Base-by-base conservation (phyloP, 2,888 invertebrate species). In the Molorchus minor region DNA sequence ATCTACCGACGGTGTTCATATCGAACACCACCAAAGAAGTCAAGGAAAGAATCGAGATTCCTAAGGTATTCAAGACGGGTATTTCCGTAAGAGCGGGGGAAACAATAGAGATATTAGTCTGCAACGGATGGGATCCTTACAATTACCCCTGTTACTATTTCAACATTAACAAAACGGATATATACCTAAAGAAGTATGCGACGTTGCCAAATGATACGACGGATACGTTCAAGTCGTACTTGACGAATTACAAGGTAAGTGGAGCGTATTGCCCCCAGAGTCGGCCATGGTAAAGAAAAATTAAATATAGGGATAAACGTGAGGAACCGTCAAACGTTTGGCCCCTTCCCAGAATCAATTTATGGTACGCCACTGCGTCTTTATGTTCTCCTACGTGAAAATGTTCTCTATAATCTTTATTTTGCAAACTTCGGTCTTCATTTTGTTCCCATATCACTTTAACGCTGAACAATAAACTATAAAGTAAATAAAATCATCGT, bases 81-180 rank as follows among this genome's bases (percentile, higher is more conserved):
- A 70, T 79, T 62, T 79, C 79, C 0, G 65, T 79, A 12, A 67
- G 78, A 52, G 70, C 75, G 3, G 57, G 68, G 13, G 69, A 69
- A 17, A 51, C 64, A 17, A 73, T 75, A 0, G 78, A 78, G 67
- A 57, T 79, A 13, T 71, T 77, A 12, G 21, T 77, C 13, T 78
- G 77, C 52, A 71, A 72, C 12, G 78, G 77, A 21, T 76, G 74
- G 73, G 70, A 77, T 59, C 78, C 77, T 0, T 58, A 71, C 17
- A 70, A 66, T 40, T 73, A 76, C 62, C 73, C 77, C 5, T 78
- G 78, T 61, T 78, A 78, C 62, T 74, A 76, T 30, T 67, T 78
- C 7, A 68, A 70, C 20, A 71, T 79, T 2, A 70, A 71, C 16
- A 68, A 67, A 16, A 73, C 58, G 20, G 68, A 71, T 12, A 69